Conservation (phyloP, 2,888 invertebrate genomes). For the Nomada flava region DNA sequence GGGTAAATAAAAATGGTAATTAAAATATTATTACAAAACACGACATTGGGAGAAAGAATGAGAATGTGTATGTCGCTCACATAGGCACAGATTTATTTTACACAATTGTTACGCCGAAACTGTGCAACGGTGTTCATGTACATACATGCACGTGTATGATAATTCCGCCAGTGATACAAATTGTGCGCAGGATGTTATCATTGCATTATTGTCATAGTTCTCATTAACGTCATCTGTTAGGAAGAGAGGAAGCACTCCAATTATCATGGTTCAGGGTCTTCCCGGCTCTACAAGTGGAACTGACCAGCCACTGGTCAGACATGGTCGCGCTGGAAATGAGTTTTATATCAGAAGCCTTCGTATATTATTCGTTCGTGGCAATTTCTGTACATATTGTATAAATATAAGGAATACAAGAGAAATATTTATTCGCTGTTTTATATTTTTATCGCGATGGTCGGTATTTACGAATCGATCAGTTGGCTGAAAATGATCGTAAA, state of each 20-base stretch:
- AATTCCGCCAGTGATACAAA: constrained; percentile 17
- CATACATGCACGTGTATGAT: constrained; percentile 14
- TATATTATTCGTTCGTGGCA: too few relatives aligned
- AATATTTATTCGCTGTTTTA: too few relatives aligned
- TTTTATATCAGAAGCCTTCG: neutral
- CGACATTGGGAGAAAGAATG: neutral
- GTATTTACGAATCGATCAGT: too few relatives aligned
- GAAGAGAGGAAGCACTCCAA: constrained; percentile 30
- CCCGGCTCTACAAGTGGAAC: neutral
- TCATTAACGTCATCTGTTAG: constrained; percentile 32
- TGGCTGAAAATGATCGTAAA: too few relatives aligned
- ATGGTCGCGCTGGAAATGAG: neutral
- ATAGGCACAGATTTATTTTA: neutral
- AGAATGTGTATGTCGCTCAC: constrained; percentile 22
- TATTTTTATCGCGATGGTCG: too few relatives aligned
- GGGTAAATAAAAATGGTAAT: constrained; percentile 18
- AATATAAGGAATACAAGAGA: too few relatives aligned
- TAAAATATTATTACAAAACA: constrained; percentile 6
- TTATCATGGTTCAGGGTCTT: constrained; percentile 37
- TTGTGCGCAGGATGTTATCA: constrained; percentile 40
- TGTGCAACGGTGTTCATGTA: neutral
- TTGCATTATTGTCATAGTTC: constrained; percentile 42
- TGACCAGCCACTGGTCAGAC: constrained; percentile 21
- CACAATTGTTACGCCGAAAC: too few relatives aligned
- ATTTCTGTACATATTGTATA: too few relatives aligned